Percentiles rank a stretch among this genome's conserved stretches.
These are phyloP conservation scores for Pelusios castaneus DNA, from an alignment of 2,113 vertebrate genomes.

Conservation along the genomic window DNA sequence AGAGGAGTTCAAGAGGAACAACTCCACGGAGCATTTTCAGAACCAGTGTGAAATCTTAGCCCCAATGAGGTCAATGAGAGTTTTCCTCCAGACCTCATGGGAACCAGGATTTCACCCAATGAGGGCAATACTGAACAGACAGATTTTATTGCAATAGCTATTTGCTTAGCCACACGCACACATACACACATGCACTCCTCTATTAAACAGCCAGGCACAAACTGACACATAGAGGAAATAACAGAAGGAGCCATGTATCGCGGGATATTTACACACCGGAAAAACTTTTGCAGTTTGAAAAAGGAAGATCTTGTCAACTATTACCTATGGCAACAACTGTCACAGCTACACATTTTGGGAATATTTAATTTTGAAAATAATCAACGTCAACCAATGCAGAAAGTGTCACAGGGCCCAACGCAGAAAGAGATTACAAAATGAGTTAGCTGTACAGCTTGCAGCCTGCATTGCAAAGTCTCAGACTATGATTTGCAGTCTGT, in stretches of 20 bases:
- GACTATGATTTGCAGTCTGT: not conserved
- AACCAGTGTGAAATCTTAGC: not conserved
- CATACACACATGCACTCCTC: not conserved
- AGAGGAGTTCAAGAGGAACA: rapidly evolving
- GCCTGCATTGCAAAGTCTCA: not conserved
- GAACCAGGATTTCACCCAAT: not conserved
- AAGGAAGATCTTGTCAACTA: not conserved
- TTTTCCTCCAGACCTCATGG: not conserved
- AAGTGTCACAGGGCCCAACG: not conserved
- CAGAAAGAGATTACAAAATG: not conserved
- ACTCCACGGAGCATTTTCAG: not conserved
- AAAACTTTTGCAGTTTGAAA: not conserved
- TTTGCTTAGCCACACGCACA: not conserved
- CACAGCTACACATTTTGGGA: not conserved
- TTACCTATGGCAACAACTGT: not conserved
- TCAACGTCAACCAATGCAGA: constrained; percentile 11
- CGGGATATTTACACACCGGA: not conserved
- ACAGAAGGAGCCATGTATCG: not conserved
- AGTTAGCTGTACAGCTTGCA: constrained; percentile 17
- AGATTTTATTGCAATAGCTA: not conserved
- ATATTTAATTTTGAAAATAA: not conserved
- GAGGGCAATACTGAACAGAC: rapidly evolving
- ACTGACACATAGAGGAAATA: not conserved
- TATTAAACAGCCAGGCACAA: not conserved
- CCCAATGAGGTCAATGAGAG: rapidly evolving